Evolutionary conservation across 2,888 invertebrate genomes (phyloP).

Genomic region (Chydorus sphaericus): DNA sequence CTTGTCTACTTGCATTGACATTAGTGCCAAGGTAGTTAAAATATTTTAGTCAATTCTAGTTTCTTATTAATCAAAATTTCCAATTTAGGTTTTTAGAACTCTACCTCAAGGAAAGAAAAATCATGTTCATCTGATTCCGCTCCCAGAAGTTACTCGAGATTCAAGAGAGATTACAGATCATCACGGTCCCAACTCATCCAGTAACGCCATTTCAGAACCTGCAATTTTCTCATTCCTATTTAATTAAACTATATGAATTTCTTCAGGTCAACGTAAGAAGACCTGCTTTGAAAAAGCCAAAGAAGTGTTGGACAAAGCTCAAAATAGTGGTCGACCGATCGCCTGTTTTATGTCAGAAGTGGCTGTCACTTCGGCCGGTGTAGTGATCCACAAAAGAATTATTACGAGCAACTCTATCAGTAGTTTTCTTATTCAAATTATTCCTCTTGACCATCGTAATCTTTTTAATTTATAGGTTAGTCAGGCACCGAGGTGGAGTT

Average conservation of each 20-base stretch:
- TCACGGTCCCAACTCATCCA: too few species aligned
- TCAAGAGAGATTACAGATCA: background rate
- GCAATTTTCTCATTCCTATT: background rate
- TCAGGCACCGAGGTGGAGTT: constrained; percentile 37
- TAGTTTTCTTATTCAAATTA: constrained; percentile 16
- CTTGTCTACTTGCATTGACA: constrained; percentile 30
- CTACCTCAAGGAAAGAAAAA: constrained; percentile 27
- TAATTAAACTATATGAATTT: background rate
- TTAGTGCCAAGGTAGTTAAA: constrained; percentile 22
- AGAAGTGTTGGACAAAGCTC: constrained; percentile 4
- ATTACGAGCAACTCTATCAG: constrained; percentile 23
- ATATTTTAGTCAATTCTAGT: background rate
- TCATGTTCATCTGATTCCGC: constrained; percentile 23
- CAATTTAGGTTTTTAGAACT: background rate
- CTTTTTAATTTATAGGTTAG: constrained; percentile 27
- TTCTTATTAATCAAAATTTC: too few species aligned
- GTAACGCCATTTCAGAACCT: too few species aligned
- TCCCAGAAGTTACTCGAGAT: constrained; percentile 24
- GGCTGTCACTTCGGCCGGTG: constrained; percentile 24
- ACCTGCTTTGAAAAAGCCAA: background rate
- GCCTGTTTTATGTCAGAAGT: constrained; percentile 26
- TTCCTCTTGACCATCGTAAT: background rate
- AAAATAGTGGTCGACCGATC: constrained; percentile 17
- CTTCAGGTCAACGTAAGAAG: background rate
- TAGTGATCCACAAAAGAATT: constrained; percentile 24